Percentiles rank a stretch among this genome's conserved stretches.
These are phyloP conservation scores for Zeus faber DNA, from an alignment of 2,113 vertebrate species.

Conservation along the genomic window DNA sequence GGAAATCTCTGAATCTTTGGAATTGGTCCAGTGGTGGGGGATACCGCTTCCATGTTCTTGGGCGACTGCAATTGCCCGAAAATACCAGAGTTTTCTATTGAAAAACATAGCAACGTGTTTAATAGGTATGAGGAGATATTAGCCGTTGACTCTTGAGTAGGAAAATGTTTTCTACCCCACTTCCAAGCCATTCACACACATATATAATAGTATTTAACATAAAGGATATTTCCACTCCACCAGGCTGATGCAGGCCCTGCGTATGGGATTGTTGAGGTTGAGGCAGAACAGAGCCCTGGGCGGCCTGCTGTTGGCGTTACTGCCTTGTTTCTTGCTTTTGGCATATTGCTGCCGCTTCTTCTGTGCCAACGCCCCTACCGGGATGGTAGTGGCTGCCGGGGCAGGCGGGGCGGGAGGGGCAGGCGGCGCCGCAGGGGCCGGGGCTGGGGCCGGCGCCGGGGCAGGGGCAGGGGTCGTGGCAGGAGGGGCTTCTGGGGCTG, in stretches of 20 bases:
- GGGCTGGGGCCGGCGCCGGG: conserved; percentile 47
- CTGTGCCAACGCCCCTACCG: conserved; percentile 94
- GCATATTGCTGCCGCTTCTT: conserved; percentile 98
- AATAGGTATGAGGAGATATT: too few relatives aligned
- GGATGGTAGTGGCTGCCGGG: conserved; percentile 65
- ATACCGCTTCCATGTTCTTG: too few relatives aligned
- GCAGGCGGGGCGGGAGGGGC: conserved; percentile 52
- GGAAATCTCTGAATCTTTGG: too few relatives aligned
- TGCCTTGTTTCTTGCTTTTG: conserved; percentile 99
- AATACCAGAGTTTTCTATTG: too few relatives aligned
- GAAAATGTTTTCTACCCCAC: too few relatives aligned
- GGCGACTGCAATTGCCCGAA: too few relatives aligned
- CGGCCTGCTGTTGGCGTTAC: conserved; percentile 90
- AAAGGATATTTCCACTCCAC: conserved; percentile 99
- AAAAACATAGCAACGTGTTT: too few relatives aligned
- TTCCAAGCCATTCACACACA: too few relatives aligned
- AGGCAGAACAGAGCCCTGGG: conserved; percentile 97
- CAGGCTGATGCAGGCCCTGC: conserved; percentile 98
- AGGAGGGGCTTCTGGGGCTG: conserved; percentile 51
- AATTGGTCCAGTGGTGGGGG: too few relatives aligned
- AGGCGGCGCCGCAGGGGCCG: conserved; percentile 45
- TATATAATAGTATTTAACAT: too few relatives aligned
- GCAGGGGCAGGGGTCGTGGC: conserved; percentile 25
- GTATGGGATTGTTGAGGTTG: conserved; percentile 96
- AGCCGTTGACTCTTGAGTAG: too few relatives aligned